Evolutionary conservation across 2,113 vertebrate species (phyloP).

Genomic region (Camelus bactrianus): DNA sequence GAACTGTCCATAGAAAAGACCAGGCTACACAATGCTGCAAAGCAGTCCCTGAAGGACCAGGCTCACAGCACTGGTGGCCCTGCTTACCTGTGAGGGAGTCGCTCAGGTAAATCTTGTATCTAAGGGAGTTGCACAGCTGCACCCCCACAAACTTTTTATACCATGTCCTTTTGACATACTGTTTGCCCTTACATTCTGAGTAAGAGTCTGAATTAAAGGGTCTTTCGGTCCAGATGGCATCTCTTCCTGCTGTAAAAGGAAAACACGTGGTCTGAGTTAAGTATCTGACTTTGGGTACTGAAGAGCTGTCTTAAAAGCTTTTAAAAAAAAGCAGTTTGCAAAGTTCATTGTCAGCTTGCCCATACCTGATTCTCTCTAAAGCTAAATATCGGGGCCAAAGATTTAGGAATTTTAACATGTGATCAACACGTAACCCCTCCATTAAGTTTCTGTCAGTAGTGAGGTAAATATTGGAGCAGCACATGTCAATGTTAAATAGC

Average conservation of each 20-base stretch:
- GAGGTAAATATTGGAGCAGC: not conserved
- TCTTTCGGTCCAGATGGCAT: slow-evolving; percentile 98
- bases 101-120: slow-evolving; percentile 99
- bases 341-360: slow-evolving; percentile 4
- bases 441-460: not conserved
- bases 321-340: not conserved
- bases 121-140: slow-evolving; percentile 98
- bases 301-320: not conserved
- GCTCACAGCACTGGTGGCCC: not conserved
- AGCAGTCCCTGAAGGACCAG: not conserved
- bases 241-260: slow-evolving; percentile 92
- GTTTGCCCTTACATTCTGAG: slow-evolving; percentile 96
- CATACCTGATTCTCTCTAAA: not conserved
- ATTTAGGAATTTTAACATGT: not conserved
- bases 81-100: slow-evolving; percentile 95
- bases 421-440: not conserved
- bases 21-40: not conserved
- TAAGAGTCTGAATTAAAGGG: slow-evolving; percentile 94
- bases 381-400: slow-evolving; percentile 1
- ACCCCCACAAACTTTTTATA: slow-evolving; percentile 99
- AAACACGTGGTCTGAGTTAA: slow-evolving; percentile 52
- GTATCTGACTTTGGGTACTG: not conserved
- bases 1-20: not conserved
- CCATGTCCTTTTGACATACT: slow-evolving; percentile 98
- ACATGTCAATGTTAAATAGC: not conserved